Evolutionary conservation across 2,113 vertebrate genomes (phyloP), one percentile per base, ranked within the genome.

Genomic region (Misgurnus anguillicaudatus): DNA sequence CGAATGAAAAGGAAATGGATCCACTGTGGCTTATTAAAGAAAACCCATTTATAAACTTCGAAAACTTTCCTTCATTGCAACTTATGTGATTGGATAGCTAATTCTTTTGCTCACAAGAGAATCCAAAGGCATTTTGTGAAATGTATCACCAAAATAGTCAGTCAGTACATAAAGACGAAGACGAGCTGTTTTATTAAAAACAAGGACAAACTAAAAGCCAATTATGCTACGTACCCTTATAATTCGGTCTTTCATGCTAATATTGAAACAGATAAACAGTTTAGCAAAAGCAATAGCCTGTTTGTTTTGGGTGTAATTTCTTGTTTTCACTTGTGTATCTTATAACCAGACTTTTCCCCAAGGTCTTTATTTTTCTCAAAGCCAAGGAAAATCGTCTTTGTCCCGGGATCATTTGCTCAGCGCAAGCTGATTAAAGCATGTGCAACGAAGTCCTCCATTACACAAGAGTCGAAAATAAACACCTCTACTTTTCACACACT

Each of bases 391-490:
- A 74, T 36, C 39, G 36, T 36, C 78, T 64, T 51, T 67, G 42
- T 41, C 24, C 63, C 9, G 45, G 63, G 55, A 7, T 55, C 72
- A 67, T 42, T 39, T 78, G 58, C 55, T 13, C 39, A 42, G n/a
- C 62, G 55, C 16, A 67, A 74, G 39, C 70, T 60, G 71, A 80
- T 80, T 73, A 80, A 80, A 64, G 39, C 47, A 45, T n/a, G 14
- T 41, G 48, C 55, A 45, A 71, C 51, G 38, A 76, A 63, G 67
- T 60, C 71, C 66, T 58, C 77, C 58, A 68, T 48, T 75, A 79
- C 60, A 24, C 58, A 57, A 51, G 78, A 64, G 73, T 71, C 75
- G 66, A 71, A 83, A 80, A 83, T 71, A 83, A 74, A 83, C 41
- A 41, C 74, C 21, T 70, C 78, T 47, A 69, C 70, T 77, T 79